Percentiles rank a stretch among this genome's conserved stretches.
Conservation (phyloP, 2,113 vertebrate genomes). For the Actinemys pallida region DNA sequence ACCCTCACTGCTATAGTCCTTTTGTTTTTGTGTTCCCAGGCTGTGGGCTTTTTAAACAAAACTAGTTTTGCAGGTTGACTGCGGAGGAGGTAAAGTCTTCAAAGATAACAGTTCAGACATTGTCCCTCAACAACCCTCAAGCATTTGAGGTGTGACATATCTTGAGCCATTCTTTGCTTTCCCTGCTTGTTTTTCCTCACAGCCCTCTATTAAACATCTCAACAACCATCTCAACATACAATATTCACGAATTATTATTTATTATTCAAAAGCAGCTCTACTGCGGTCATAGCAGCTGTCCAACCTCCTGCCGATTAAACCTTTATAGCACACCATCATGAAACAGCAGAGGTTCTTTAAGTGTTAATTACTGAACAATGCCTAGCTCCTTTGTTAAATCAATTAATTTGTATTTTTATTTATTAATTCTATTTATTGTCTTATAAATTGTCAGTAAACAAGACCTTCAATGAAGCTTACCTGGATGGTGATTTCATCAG, state of each 20-base stretch:
- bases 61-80: neutral
- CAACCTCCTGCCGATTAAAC: neutral
- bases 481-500: neutral
- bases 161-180: neutral
- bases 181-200: neutral
- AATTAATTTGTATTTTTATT: neutral
- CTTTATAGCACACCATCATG: neutral
- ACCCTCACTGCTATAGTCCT: neutral
- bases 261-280: slow-evolving; percentile 33
- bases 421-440: neutral
- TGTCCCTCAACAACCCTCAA: neutral
- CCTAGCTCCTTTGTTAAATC: neutral
- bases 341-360: neutral
- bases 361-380: neutral
- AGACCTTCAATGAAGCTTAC: accelerated
- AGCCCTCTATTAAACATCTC: neutral
- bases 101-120: neutral
- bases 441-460: neutral
- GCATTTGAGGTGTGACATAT: neutral
- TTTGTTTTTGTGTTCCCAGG: neutral
- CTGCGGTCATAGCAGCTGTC: slow-evolving; percentile 2
- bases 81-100: neutral
- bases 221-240: neutral
- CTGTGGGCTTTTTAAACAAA: neutral
- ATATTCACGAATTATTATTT: slow-evolving; percentile 48